Conservation (phyloP, 2,797 vertebrate species). For the Prionace glauca region DNA sequence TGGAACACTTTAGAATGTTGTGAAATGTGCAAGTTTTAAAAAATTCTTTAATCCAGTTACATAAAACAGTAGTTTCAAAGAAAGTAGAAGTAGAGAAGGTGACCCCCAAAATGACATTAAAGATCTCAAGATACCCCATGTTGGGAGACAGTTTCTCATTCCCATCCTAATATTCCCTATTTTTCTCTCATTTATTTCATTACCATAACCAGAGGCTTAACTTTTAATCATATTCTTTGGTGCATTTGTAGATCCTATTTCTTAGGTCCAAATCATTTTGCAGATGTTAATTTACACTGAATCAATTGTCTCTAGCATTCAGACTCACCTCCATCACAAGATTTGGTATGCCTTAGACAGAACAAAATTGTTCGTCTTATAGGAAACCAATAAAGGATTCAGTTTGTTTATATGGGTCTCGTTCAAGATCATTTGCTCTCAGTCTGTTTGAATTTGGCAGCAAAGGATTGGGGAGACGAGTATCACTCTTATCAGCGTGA, state of each 20-base stretch:
- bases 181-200: background rate
- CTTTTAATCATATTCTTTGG: background rate
- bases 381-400: background rate
- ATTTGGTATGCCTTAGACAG: background rate
- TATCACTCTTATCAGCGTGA: background rate
- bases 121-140: background rate
- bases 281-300: background rate
- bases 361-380: background rate
- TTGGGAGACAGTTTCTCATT: background rate
- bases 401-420: background rate
- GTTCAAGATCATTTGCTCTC: slow-evolving; percentile 7
- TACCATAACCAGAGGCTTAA: background rate
- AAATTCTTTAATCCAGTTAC: background rate
- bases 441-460: slow-evolving; percentile 10
- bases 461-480: background rate
- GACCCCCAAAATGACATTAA: background rate
- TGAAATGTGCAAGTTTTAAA: background rate
- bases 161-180: background rate
- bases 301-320: background rate
- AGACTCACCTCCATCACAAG: background rate
- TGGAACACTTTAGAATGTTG: background rate
- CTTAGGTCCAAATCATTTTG: background rate
- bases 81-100: background rate
- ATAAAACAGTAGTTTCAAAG: background rate
- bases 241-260: background rate